A percentile compares a stretch with the other conserved stretches of the same genome.
phyloP scores from a whole-genome alignment of 1,140 invertebrate species.

The honey bee (Apis mellifera) region DNA sequence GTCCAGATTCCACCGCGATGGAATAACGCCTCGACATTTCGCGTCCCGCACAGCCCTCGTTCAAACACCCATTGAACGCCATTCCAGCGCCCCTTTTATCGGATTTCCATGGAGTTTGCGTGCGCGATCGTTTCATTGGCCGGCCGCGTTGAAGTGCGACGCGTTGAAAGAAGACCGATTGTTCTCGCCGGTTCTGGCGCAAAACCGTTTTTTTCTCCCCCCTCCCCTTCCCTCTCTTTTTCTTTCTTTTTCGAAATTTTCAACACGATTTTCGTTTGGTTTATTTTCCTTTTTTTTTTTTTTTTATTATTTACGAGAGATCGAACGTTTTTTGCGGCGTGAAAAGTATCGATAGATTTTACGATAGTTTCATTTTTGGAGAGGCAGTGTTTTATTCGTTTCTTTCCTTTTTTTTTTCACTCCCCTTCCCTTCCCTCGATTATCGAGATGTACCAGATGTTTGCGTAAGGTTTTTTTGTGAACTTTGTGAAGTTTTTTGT shows the following conservation, averaged over 20 bases:
- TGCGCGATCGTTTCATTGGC: slow-evolving; percentile 12
- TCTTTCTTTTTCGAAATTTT: not conserved
- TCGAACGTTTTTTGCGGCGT: not conserved
- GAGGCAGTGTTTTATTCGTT: not conserved
- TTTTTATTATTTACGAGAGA: not conserved
- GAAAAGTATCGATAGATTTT: not conserved
- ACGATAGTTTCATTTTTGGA: not conserved
- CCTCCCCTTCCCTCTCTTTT: no score
- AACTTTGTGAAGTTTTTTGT: no score
- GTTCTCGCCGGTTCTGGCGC: not conserved
- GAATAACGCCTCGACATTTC: slow-evolving; percentile 16
- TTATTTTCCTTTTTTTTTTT: not conserved
- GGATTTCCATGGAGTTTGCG: slow-evolving; percentile 6
- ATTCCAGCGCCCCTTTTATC: not conserved
- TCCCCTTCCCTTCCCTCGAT: no score
- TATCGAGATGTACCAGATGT: no score
- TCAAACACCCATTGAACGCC: not conserved
- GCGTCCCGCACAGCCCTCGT: slow-evolving; percentile 1
- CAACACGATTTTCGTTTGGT: not conserved
- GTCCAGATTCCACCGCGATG: slow-evolving; percentile 23
- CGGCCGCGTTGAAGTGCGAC: not conserved
- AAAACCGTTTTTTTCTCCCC: no score
- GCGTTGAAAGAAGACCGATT: not conserved
- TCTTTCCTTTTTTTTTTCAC: not conserved
- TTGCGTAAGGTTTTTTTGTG: no score